A percentile compares a stretch with the other conserved stretches of the same genome.
Evolutionary conservation across 2,888 invertebrate genomes (phyloP).

Genomic region (Lochmaea crataegi): DNA sequence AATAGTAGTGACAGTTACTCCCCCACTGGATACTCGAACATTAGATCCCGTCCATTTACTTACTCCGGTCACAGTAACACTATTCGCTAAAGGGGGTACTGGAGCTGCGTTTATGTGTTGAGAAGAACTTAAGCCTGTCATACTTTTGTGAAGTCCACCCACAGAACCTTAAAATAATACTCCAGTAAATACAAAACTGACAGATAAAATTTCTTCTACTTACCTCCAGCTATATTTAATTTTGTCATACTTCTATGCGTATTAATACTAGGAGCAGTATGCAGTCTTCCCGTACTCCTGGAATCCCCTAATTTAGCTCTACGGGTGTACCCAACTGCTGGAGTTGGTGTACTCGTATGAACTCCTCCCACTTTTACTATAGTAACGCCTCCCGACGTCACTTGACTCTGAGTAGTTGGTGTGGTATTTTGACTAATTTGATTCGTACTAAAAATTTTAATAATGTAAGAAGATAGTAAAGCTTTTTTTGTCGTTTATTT

Average conservation of each 20-base stretch:
- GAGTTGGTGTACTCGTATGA: constrained; percentile 48
- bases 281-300: constrained; percentile 79
- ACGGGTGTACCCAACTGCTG: constrained; percentile 68
- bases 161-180: constrained; percentile 67
- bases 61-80: constrained; percentile 67
- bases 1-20: constrained; percentile 75
- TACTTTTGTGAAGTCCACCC: constrained; percentile 83
- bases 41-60: constrained; percentile 68
- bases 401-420: constrained; percentile 64
- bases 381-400: constrained; percentile 81
- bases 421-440: constrained; percentile 51
- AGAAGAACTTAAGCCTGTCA: constrained; percentile 83
- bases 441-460: constrained; percentile 55
- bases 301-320: constrained; percentile 79
- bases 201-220: background rate
- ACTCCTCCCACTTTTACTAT: constrained; percentile 80
- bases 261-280: constrained; percentile 77
- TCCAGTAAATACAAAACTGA: background rate
- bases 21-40: constrained; percentile 67
- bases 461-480: too few species aligned
- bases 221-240: constrained; percentile 78
- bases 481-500: background rate
- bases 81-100: constrained; percentile 64
- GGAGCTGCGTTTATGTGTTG: constrained; percentile 72
- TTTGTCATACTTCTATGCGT: constrained; percentile 84